Evolutionary conservation across 2,888 invertebrate genomes (phyloP).

Genomic region (Incurvaria masculella): DNA sequence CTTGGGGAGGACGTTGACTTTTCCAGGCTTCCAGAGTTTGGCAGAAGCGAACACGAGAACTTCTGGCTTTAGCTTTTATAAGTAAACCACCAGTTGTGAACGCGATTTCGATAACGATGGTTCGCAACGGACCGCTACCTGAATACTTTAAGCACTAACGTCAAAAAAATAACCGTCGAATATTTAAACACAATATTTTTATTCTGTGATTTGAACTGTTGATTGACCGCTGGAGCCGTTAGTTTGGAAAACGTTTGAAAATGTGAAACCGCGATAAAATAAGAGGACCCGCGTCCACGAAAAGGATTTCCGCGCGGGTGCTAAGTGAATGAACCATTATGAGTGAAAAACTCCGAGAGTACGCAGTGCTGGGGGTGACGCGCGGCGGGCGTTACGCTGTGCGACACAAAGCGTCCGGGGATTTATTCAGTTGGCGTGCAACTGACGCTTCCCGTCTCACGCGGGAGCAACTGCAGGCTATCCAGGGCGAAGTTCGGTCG

Average conservation of each 20-base stretch:
- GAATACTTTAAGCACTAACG: no score
- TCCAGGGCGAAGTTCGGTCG: slow-evolving; percentile 42
- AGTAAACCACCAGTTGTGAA: no score
- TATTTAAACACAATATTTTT: no score
- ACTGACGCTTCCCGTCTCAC: slow-evolving; percentile 42
- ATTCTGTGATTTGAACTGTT: neutral
- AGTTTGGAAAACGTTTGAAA: slow-evolving; percentile 23
- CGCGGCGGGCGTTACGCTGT: slow-evolving; percentile 45
- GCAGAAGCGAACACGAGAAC: no score
- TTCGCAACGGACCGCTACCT: no score
- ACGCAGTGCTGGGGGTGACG: slow-evolving; percentile 28
- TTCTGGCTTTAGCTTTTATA: no score
- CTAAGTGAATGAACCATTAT: slow-evolving; percentile 44
- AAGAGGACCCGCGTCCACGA: no score
- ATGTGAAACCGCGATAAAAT: slow-evolving; percentile 30
- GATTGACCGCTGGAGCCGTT: neutral
- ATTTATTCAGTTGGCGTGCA: slow-evolving; percentile 51
- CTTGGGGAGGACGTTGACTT: no score
- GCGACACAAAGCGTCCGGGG: slow-evolving; percentile 50
- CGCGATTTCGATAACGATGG: no score
- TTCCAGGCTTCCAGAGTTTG: no score
- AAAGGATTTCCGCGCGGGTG: no score
- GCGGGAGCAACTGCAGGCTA: slow-evolving; percentile 42
- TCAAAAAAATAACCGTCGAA: neutral
- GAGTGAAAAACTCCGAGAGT: slow-evolving; percentile 51